A percentile compares a stretch with the other conserved stretches of the same genome.
Conservation (phyloP, 1,140 invertebrate species). For the Cotesia vestalis region DNA sequence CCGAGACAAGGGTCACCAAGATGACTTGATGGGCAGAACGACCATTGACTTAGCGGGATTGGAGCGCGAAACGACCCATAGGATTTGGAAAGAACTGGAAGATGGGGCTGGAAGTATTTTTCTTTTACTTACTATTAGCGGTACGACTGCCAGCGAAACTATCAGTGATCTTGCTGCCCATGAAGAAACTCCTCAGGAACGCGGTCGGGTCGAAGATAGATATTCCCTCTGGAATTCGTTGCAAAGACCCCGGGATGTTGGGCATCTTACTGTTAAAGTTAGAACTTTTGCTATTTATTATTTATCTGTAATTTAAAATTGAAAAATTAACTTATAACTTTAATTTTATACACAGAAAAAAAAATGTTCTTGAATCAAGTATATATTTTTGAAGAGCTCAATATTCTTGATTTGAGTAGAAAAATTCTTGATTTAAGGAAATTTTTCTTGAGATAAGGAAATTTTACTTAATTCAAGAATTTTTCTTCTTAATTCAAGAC, state of each 20-base stretch:
- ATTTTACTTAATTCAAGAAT: too few relatives aligned
- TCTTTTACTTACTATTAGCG: slow-evolving; percentile 92
- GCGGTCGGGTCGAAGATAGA: slow-evolving; percentile 72
- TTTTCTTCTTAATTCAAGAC: too few relatives aligned
- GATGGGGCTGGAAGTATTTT: slow-evolving; percentile 89
- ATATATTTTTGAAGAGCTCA: too few relatives aligned
- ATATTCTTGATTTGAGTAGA: too few relatives aligned
- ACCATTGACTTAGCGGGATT: slow-evolving; percentile 85
- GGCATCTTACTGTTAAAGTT: slow-evolving; percentile 86
- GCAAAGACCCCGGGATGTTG: slow-evolving; percentile 83
- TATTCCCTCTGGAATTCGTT: slow-evolving; percentile 79
- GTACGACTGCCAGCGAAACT: slow-evolving; percentile 90
- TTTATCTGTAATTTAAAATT: too few relatives aligned
- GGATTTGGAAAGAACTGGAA: slow-evolving; percentile 87
- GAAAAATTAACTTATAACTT: too few relatives aligned
- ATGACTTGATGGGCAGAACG: slow-evolving; percentile 89
- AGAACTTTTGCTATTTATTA: slow-evolving; percentile 1
- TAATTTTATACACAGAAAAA: too few relatives aligned
- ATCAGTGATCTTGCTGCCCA: slow-evolving; percentile 89
- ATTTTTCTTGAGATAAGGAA: too few relatives aligned
- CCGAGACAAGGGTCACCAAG: slow-evolving; percentile 82
- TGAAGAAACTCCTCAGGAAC: slow-evolving; percentile 80
- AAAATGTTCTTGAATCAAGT: too few relatives aligned
- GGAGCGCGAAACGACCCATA: slow-evolving; percentile 90
- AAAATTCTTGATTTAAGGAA: too few relatives aligned